These are phyloP conservation scores for Oligia latruncula DNA, from an alignment of 2,888 invertebrate genomes.

Conservation along the genomic window DNA sequence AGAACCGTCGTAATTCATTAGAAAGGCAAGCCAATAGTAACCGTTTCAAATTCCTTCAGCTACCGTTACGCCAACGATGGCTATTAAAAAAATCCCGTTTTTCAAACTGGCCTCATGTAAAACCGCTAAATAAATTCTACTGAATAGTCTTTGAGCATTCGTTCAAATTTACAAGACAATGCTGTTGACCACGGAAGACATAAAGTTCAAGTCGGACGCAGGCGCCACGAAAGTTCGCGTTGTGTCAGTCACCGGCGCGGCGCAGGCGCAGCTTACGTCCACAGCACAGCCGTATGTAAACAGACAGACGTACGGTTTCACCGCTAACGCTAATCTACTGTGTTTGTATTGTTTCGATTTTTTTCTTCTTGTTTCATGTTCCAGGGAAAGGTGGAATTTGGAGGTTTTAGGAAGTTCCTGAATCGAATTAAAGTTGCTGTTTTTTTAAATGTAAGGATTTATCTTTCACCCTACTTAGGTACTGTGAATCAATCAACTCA, in stretches of 20 bases:
- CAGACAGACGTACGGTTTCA: slow-evolving; percentile 67
- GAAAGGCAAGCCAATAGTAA: background rate
- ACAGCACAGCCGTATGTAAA: slow-evolving; percentile 53
- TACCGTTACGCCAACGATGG: background rate
- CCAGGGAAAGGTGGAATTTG: background rate
- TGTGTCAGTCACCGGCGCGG: slow-evolving; percentile 54
- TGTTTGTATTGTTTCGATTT: slow-evolving; percentile 65
- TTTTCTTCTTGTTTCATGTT: too few species aligned
- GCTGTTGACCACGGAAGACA: slow-evolving; percentile 44
- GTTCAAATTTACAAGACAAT: slow-evolving; percentile 31
- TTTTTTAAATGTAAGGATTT: background rate
- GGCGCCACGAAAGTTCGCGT: slow-evolving; percentile 51
- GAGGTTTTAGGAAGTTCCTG: background rate
- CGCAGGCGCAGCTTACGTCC: slow-evolving; percentile 20
- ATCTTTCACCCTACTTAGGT: too few species aligned
- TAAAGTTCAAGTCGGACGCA: slow-evolving; percentile 46
- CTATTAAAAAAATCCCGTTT: background rate
- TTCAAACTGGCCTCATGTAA: background rate
- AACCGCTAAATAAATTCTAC: slow-evolving; percentile 4
- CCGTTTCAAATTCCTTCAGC: background rate
- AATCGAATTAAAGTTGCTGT: background rate
- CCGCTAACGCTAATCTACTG: slow-evolving; percentile 75
- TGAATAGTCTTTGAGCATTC: slow-evolving; percentile 19
- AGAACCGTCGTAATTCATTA: background rate
- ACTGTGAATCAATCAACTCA: too few species aligned